phyloP scores from a whole-genome alignment of 2,113 vertebrate genomes.

The Nibea coibor region DNA sequence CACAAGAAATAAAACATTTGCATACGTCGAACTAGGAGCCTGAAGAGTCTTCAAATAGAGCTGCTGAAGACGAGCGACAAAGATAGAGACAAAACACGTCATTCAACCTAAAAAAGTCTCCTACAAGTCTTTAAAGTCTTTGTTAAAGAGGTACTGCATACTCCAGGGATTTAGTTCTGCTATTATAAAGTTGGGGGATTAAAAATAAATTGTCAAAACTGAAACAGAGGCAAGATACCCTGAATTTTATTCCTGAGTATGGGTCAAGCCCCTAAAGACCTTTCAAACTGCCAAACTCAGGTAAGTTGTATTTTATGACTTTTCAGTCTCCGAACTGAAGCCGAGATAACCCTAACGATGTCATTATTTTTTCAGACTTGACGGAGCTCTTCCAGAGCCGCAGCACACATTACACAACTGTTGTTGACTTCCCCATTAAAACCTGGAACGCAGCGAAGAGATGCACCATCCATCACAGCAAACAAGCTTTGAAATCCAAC shows the following conservation, averaged over 20 bases:
- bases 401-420: slow-evolving; percentile 1
- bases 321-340: neutral
- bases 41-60: neutral
- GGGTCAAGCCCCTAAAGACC: neutral
- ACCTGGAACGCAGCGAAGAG: neutral
- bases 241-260: neutral
- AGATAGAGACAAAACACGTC: neutral
- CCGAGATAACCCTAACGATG: neutral
- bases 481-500: neutral
- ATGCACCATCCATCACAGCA: neutral
- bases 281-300: neutral
- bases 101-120: neutral
- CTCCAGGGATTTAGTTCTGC: neutral
- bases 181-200: neutral
- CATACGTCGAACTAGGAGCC: neutral
- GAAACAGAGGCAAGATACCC: neutral
- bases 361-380: neutral
- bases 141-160: neutral
- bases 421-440: neutral
- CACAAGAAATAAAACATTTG: neutral
- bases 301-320: neutral
- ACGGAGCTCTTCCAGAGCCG: neutral
- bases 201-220: neutral
- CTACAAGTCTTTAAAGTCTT: neutral
- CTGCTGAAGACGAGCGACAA: neutral